These are phyloP conservation scores for Vidua chalybeata DNA, from an alignment of 2,113 vertebrate genomes.

Conservation along the genomic window DNA sequence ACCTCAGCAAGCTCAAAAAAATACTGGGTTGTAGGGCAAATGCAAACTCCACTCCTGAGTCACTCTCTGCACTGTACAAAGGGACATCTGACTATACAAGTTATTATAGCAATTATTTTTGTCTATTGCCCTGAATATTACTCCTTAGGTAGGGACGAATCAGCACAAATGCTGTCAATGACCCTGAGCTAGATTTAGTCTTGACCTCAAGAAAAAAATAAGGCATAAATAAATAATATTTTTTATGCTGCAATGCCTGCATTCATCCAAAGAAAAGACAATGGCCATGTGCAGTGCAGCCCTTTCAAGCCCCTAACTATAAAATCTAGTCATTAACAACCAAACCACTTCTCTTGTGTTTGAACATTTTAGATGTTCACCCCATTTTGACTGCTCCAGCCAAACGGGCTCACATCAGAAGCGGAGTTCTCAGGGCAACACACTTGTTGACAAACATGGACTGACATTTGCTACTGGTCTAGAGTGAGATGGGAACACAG, in stretches of 20 bases:
- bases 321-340: not conserved
- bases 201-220: not conserved
- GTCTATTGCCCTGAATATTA: not conserved
- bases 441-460: not conserved
- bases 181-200: not conserved
- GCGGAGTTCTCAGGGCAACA: not conserved
- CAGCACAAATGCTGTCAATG: not conserved
- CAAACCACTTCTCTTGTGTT: not conserved
- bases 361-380: not conserved
- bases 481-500: not conserved
- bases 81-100: not conserved
- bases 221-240: not conserved
- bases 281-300: not conserved
- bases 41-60: not conserved
- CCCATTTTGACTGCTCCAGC: not conserved
- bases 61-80: not conserved
- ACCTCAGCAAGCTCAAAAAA: not conserved
- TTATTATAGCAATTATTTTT: constrained; percentile 26
- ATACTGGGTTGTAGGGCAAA: not conserved
- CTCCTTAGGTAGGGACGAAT: not conserved
- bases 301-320: not conserved
- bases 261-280: not conserved
- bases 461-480: not conserved
- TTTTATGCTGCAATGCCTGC: not conserved
- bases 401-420: not conserved